phyloP scores from a whole-genome alignment of 2,888 invertebrate genomes.

The Melieria omissa region DNA sequence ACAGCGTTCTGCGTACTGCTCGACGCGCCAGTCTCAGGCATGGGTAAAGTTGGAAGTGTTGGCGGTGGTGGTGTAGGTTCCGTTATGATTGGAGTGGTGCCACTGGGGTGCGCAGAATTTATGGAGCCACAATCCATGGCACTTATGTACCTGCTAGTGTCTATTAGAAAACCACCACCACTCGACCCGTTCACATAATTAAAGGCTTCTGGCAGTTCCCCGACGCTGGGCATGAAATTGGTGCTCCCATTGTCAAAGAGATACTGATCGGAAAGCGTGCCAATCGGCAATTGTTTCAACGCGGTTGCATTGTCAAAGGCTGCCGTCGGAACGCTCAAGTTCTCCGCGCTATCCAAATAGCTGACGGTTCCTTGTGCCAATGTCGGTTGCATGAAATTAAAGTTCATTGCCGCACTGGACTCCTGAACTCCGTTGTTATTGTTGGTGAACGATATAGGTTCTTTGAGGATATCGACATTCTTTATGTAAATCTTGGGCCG shows the following conservation, averaged over 20 bases:
- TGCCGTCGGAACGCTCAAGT: slow-evolving; percentile 13
- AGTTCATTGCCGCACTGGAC: slow-evolving; percentile 35
- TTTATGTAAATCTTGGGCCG: slow-evolving; percentile 66
- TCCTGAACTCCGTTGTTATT: slow-evolving; percentile 38
- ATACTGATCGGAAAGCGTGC: slow-evolving; percentile 32
- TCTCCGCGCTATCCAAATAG: slow-evolving; percentile 32
- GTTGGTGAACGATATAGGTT: slow-evolving; percentile 58
- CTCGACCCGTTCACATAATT: slow-evolving; percentile 5
- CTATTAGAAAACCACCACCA: slow-evolving; percentile 36
- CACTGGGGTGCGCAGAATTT: slow-evolving; percentile 33
- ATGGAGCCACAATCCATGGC: slow-evolving; percentile 51
- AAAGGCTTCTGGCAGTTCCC: slow-evolving; percentile 21
- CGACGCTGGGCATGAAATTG: slow-evolving; percentile 30
- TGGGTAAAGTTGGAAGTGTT: slow-evolving; percentile 2
- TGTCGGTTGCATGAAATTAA: slow-evolving; percentile 42
- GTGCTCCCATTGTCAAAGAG: slow-evolving; percentile 30
- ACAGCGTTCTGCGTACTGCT: not conserved
- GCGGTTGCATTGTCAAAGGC: slow-evolving; percentile 47
- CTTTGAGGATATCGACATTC: slow-evolving; percentile 65
- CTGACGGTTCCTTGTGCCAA: slow-evolving; percentile 29
- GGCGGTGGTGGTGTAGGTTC: slow-evolving; percentile 47
- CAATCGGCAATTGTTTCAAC: slow-evolving; percentile 19
- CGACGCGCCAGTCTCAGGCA: not conserved
- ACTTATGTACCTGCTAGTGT: slow-evolving; percentile 45
- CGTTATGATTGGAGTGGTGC: slow-evolving; percentile 38